Evolutionary conservation across 2,113 vertebrate genomes (phyloP).

Genomic region (Acrocephalus kingi): DNA sequence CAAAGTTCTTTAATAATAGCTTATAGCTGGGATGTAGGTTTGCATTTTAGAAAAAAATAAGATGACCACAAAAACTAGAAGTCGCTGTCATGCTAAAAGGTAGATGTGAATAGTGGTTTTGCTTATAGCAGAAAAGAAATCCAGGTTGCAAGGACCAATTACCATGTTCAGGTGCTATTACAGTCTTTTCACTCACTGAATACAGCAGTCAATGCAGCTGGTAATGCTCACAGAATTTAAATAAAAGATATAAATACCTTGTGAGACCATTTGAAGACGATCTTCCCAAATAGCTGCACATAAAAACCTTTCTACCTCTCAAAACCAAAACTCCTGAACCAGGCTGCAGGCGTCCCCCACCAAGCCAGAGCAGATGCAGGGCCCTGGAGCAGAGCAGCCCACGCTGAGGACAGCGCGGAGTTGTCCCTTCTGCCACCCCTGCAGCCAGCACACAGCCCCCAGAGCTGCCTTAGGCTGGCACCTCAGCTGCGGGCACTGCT

Average conservation of each 20-base stretch:
- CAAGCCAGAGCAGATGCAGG: rapidly evolving
- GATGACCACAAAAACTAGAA: neutral
- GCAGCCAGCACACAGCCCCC: neutral
- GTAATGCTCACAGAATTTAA: neutral
- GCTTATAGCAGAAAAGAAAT: neutral
- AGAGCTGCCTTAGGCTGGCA: neutral
- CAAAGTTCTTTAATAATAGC: neutral
- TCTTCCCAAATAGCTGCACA: neutral
- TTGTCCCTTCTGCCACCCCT: neutral
- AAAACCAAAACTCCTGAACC: neutral
- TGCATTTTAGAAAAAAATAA: neutral
- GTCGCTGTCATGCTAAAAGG: neutral
- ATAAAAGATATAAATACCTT: neutral
- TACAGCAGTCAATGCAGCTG: neutral
- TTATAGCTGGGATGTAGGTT: neutral
- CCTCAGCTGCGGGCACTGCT: neutral
- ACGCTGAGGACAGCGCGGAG: rapidly evolving
- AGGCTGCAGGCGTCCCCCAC: neutral
- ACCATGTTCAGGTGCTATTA: neutral
- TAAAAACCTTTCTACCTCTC: neutral
- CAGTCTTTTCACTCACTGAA: neutral
- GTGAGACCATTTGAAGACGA: neutral
- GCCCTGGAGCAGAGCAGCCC: neutral
- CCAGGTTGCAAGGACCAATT: neutral
- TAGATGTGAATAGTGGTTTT: neutral